Evolutionary conservation across 2,113 vertebrate species (phyloP).

Genomic region (Hippotragus niger): DNA sequence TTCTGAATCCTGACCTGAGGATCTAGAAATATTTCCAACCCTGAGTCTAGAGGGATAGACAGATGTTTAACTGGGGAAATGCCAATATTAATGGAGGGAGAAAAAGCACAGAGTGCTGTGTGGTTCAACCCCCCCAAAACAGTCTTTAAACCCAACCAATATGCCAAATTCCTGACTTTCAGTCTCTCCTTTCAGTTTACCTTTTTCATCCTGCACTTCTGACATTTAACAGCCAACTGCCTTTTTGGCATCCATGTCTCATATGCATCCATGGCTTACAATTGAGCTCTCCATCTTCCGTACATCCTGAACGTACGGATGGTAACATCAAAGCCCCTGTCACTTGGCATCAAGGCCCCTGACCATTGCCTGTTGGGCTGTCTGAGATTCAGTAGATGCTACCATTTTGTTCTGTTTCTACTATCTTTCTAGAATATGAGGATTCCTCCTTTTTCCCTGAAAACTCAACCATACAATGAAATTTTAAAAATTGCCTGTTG

Average conservation of each 20-base stretch:
- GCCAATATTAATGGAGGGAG: not conserved
- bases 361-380: accelerated
- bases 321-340: not conserved
- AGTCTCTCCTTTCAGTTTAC: not conserved
- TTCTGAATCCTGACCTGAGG: not conserved
- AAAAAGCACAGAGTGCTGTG: not conserved
- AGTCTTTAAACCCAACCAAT: not conserved
- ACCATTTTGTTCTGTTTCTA: not conserved
- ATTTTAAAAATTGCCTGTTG: not conserved
- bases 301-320: not conserved
- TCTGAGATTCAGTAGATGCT: no score
- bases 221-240: not conserved
- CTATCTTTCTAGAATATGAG: not conserved
- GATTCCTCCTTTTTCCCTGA: not conserved
- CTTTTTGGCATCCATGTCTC: not conserved
- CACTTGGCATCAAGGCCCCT: not conserved
- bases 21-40: not conserved
- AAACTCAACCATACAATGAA: not conserved
- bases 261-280: not conserved
- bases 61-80: not conserved
- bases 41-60: not conserved
- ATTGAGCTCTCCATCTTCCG: not conserved
- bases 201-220: not conserved
- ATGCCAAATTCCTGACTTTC: not conserved
- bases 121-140: not conserved